Evolutionary conservation across 2,113 vertebrate species (phyloP).

Genomic region (Lethenteron camtschaticum): DNA sequence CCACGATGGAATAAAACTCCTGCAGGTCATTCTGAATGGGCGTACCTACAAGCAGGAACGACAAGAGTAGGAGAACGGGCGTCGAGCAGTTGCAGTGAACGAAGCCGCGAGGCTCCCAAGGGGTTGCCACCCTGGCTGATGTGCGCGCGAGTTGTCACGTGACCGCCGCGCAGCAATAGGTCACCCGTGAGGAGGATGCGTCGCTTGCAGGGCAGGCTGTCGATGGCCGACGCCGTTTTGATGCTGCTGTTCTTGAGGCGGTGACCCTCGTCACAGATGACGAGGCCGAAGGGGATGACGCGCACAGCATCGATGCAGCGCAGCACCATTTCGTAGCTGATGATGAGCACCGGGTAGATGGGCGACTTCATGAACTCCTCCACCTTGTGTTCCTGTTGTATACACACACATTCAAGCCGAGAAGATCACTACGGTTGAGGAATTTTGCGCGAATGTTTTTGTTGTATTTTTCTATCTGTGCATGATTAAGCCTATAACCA

Average conservation of each 20-base stretch:
- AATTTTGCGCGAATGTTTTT: too few species aligned
- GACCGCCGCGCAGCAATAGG: slow-evolving; percentile 3
- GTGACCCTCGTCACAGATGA: slow-evolving; percentile 92
- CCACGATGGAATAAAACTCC: slow-evolving; percentile 81
- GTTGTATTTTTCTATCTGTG: too few species aligned
- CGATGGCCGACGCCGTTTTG: slow-evolving; percentile 60
- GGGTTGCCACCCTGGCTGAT: too few species aligned
- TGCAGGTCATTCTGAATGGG: slow-evolving; percentile 90
- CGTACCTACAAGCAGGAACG: slow-evolving; percentile 35
- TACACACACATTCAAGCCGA: not conserved
- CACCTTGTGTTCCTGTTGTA: slow-evolving; percentile 50
- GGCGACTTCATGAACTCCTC: slow-evolving; percentile 52
- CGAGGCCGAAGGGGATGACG: slow-evolving; percentile 44
- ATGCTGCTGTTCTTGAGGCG: slow-evolving; percentile 79
- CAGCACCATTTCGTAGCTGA: slow-evolving; percentile 93
- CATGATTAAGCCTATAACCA: too few species aligned
- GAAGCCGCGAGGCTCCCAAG: too few species aligned
- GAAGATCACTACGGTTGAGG: not conserved
- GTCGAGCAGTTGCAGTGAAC: too few species aligned
- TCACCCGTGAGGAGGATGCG: slow-evolving; percentile 77
- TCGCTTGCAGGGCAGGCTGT: slow-evolving; percentile 41
- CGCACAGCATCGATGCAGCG: slow-evolving; percentile 48
- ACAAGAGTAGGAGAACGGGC: not conserved
- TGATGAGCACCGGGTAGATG: slow-evolving; percentile 56
- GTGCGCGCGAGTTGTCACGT: too few species aligned